Evolutionary conservation across 1,140 invertebrate species (phyloP), one percentile per base, ranked within the genome.

Genomic region (Harlomillsia oculata): DNA sequence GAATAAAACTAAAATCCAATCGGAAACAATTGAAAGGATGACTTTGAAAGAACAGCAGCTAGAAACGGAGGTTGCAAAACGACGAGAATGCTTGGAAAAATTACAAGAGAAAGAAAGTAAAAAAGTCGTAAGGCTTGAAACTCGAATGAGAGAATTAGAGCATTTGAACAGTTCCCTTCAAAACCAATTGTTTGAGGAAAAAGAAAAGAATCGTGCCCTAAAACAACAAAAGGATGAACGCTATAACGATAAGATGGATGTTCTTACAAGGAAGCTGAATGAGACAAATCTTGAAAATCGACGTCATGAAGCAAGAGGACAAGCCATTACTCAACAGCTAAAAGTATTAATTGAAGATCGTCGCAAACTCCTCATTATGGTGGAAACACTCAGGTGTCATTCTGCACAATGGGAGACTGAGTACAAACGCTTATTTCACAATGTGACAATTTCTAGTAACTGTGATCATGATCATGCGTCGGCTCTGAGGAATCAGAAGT

Each of bases 371-470:
- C 2, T 40, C 3, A 4, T 2, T 2, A 28, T 53, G 36, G 23
- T 53, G 0, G 37, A 53, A 1, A 23, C 36, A 30, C 50, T 41
- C 18, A 40, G 43, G n/a, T 29, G 14, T 0, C 9, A 41, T 28
- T 6, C 37, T 29, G 26, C 3, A 0, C 28, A 53, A 53, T 53
- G 50, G 50, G 37, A 53, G 30, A 29, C 3, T 20, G 50, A 53
- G 21, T 53, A 53, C 14, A 53, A 53, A 29, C 20, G 16, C 25
- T 36, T 51, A n/a, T 20, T 51, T 21, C 16, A 39, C 20, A 41
- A 20, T 41, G 20, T 41, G 20, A 41, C 16, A 41, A 16, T 14
- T n/a, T 41, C 16, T 41, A 34, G 14, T 34, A 8, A 34, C 30
- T n/a, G n/a, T n/a, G 6, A 34, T 34, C 6, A 34, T 34, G n/a